Conservation (phyloP, 1,140 invertebrate species). For the Vollenhovia emeryi region DNA sequence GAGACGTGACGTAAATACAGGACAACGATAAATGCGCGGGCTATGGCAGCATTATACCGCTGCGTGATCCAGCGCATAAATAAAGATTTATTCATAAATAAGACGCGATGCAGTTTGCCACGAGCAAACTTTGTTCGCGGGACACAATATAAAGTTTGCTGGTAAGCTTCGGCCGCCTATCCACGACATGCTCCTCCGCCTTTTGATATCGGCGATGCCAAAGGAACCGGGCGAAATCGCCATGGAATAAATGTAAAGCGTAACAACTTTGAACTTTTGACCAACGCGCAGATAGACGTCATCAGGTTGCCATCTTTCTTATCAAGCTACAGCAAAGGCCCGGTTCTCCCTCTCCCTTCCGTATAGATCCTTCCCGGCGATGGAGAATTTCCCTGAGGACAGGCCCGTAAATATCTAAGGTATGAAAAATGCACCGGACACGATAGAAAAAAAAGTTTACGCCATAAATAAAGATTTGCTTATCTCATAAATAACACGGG, state of each 20-base stretch:
- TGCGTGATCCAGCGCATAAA: conserved; percentile 50
- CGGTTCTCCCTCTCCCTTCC: not conserved
- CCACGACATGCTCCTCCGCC: conserved; percentile 3
- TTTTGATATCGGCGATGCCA: conserved; percentile 53
- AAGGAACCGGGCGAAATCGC: conserved; percentile 14
- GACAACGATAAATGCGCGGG: conserved; percentile 51
- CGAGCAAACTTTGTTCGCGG: conserved; percentile 46
- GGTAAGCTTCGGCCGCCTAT: conserved; percentile 42
- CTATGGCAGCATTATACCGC: conserved; percentile 24
- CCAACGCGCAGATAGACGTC: not conserved
- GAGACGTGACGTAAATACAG: conserved; percentile 41
- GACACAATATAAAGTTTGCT: conserved; percentile 55
- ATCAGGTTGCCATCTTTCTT: not conserved
- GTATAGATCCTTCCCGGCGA: not conserved
- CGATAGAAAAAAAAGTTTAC: conserved; percentile 38
- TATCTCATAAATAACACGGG: conserved; percentile 46
- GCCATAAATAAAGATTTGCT: conserved; percentile 52
- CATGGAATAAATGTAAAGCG: conserved; percentile 48
- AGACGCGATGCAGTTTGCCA: conserved; percentile 51
- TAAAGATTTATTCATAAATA: conserved; percentile 63
- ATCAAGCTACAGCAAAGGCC: not conserved
- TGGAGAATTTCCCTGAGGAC: conserved; percentile 29
- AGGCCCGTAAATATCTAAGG: conserved; percentile 33
- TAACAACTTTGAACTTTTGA: conserved; percentile 24
- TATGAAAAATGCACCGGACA: conserved; percentile 40